These are phyloP conservation scores for Batillaria attramentaria DNA, from an alignment of 1,140 invertebrate genomes.

Conservation along the genomic window DNA sequence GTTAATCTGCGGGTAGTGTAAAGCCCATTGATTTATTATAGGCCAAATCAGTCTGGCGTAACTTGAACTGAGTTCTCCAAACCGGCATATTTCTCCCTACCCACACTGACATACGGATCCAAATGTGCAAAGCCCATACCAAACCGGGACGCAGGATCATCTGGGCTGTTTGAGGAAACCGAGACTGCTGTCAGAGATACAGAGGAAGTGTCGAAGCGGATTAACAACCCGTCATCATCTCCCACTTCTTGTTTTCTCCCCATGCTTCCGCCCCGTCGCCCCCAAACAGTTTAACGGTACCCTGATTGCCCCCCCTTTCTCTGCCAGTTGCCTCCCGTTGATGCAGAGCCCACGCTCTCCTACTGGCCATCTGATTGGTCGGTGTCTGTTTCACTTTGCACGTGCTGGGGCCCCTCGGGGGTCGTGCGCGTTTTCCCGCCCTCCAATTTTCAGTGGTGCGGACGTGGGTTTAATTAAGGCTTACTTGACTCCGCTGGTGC, in stretches of 20 bases:
- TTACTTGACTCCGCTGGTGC: constrained; percentile 28
- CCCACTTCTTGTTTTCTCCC: constrained; percentile 27
- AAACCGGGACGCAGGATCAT: too few species aligned
- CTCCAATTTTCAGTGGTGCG: constrained; percentile 30
- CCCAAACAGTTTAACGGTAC: constrained; percentile 19
- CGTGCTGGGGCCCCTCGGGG: constrained; percentile 32
- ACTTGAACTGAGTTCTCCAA: too few species aligned
- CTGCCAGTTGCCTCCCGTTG: constrained; percentile 20
- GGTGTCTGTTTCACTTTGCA: constrained; percentile 34
- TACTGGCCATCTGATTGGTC: constrained; percentile 32
- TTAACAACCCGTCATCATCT: neutral
- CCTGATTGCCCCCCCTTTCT: constrained; percentile 25
- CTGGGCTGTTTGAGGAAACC: too few species aligned
- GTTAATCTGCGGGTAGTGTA: too few species aligned
- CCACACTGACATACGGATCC: too few species aligned
- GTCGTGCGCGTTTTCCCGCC: constrained; percentile 11
- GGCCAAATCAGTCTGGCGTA: too few species aligned
- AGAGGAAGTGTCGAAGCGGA: constrained; percentile 9
- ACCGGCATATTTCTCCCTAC: too few species aligned
- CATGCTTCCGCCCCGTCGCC: constrained; percentile 24
- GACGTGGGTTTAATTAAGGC: constrained; percentile 31
- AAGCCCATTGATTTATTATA: too few species aligned
- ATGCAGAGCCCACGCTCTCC: neutral
- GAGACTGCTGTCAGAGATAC: constrained; percentile 20
- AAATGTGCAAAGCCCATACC: too few species aligned